Conservation (phyloP, 2,888 invertebrate genomes). For the Torymus auratus region DNA sequence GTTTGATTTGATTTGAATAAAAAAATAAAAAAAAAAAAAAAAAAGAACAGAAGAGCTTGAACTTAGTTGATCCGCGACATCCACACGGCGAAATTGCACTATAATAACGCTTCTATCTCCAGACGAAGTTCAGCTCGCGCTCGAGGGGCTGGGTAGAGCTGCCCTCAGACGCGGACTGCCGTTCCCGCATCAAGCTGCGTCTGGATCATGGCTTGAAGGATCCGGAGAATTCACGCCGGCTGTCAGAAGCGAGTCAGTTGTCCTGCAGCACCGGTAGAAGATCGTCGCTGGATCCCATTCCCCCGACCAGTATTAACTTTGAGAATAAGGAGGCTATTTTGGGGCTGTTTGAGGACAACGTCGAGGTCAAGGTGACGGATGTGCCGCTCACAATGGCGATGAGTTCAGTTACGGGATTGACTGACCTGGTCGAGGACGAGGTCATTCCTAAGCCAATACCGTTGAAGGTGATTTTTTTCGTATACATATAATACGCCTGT, state of each 20-base stretch:
- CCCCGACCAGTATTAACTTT: conserved; percentile 72
- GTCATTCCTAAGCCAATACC: conserved; percentile 88
- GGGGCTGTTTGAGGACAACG: conserved; percentile 78
- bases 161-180: conserved; percentile 77
- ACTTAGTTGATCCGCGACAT: conserved; percentile 24
- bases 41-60: conserved; percentile 27
- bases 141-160: conserved; percentile 89
- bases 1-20: too few relatives aligned
- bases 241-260: conserved; percentile 67
- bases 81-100: conserved; percentile 7
- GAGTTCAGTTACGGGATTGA: conserved; percentile 89
- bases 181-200: conserved; percentile 81
- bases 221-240: conserved; percentile 66
- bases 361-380: conserved; percentile 83
- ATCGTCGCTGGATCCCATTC: conserved; percentile 62
- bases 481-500: too few relatives aligned
- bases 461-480: conserved; percentile 80
- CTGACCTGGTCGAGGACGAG: conserved; percentile 93
- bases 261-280: conserved; percentile 62
- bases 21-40: conserved; percentile 14
- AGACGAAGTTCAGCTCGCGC: conserved; percentile 90
- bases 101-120: conserved; percentile 46
- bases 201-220: conserved; percentile 80
- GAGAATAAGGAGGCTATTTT: conserved; percentile 76
- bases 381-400: conserved; percentile 84